Evolutionary conservation across 2,797 vertebrate species (phyloP).

Genomic region (Syngnathus rostellatus): DNA sequence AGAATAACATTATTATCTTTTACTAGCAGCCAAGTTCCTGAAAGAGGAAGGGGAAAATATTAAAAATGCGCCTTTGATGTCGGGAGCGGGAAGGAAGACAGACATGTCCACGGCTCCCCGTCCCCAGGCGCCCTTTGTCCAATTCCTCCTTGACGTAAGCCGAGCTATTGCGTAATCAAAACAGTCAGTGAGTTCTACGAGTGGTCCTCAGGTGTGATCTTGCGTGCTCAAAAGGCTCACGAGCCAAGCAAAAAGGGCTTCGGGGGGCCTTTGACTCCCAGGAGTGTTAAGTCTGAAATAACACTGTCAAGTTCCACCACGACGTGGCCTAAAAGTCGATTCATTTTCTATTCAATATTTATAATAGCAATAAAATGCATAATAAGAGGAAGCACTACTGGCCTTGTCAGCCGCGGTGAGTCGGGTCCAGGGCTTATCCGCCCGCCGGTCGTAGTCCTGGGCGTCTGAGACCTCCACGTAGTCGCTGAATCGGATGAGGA

Average conservation of each 20-base stretch:
- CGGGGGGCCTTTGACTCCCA: conserved; percentile 21
- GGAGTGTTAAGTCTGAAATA: neutral
- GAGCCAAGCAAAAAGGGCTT: conserved; percentile 10
- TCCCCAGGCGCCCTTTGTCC: conserved; percentile 40
- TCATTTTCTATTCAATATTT: too few species aligned
- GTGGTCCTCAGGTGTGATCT: conserved; percentile 46
- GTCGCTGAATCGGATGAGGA: conserved; percentile 96
- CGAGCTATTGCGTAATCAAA: conserved; percentile 45
- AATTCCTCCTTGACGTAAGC: conserved; percentile 48
- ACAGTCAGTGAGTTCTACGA: conserved; percentile 32
- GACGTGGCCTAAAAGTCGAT: too few species aligned
- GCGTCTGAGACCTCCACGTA: conserved; percentile 95
- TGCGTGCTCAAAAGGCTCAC: conserved; percentile 36
- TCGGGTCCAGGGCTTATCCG: conserved; percentile 95
- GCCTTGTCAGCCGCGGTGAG: conserved; percentile 97
- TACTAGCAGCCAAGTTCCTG: neutral
- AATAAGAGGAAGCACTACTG: conserved; percentile 20
- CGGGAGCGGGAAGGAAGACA: conserved; percentile 5
- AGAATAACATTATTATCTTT: neutral
- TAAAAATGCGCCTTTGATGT: neutral
- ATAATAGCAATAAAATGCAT: neutral
- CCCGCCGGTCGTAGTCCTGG: conserved; percentile 92
- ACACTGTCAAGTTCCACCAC: neutral
- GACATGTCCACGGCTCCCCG: conserved; percentile 19
- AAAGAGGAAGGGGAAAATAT: neutral